Evolutionary conservation across 2,888 invertebrate species (phyloP).

Genomic region (Caenorhabditis doughertyi): DNA sequence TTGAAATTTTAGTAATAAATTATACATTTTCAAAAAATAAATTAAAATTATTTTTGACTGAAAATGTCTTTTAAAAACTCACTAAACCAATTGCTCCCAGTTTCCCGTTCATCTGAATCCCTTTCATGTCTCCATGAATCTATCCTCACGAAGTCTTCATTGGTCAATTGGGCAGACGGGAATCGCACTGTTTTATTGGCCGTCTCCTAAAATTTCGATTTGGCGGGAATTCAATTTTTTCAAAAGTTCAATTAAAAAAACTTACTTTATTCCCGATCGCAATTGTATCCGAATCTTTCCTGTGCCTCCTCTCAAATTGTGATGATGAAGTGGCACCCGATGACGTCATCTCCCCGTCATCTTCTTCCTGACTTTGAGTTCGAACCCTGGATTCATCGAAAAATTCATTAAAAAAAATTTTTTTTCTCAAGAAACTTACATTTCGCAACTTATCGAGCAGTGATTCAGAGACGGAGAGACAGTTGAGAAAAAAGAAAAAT

Average conservation of each 20-base stretch:
- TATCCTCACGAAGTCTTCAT: conserved; percentile 55
- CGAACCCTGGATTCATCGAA: not conserved
- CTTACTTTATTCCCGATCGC: conserved; percentile 48
- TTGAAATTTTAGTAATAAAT: no score
- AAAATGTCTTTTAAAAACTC: conserved; percentile 10
- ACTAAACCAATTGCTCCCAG: conserved; percentile 23
- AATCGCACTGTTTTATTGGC: conserved; percentile 56
- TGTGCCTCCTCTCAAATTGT: conserved; percentile 49
- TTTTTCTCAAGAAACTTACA: not conserved
- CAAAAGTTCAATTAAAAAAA: not conserved
- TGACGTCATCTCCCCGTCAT: conserved; percentile 29
- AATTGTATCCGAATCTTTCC: conserved; percentile 51
- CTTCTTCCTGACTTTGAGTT: not conserved
- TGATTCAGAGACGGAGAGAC: not conserved
- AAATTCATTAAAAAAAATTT: no score
- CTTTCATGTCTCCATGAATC: conserved; percentile 57
- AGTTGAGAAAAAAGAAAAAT: no score
- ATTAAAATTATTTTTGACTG: no score
- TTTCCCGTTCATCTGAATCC: conserved; percentile 41
- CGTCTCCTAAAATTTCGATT: conserved; percentile 24
- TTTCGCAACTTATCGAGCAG: not conserved
- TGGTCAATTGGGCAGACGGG: conserved; percentile 50
- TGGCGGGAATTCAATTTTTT: not conserved
- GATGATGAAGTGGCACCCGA: conserved; percentile 23
- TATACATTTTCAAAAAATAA: no score